Evolutionary conservation across 2,113 vertebrate genomes (phyloP).

Genomic region (Myotis yumanensis): DNA sequence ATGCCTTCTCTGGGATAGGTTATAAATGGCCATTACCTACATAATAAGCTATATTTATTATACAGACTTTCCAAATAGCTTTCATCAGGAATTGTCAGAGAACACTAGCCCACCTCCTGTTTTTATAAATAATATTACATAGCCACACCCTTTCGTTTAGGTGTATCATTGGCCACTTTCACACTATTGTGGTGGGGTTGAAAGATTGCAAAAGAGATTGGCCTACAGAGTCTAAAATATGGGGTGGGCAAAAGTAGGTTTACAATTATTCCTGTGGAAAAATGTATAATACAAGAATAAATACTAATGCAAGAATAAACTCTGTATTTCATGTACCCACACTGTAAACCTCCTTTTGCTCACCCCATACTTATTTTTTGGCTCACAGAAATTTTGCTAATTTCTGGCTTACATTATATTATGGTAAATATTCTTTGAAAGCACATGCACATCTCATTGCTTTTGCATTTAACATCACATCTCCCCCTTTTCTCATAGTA

Average conservation of each 20-base stretch:
- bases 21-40: conserved; percentile 20
- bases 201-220: background rate
- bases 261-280: background rate
- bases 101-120: background rate
- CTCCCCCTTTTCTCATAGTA: conserved; percentile 77
- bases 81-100: background rate
- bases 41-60: conserved; percentile 42
- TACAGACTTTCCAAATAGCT: background rate
- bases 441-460: conserved; percentile 58
- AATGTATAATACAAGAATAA: background rate
- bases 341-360: background rate
- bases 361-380: background rate
- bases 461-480: conserved; percentile 74
- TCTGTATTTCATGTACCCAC: background rate
- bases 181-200: background rate
- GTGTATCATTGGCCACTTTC: background rate
- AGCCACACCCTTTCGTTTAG: background rate
- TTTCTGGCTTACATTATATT: background rate
- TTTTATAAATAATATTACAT: conserved; percentile 32
- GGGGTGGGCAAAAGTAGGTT: background rate
- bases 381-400: background rate
- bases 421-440: conserved; percentile 55
- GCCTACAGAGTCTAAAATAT: background rate
- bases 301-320: background rate
- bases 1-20: conserved; percentile 23